Base-by-base conservation (phyloP, 2,797 vertebrate species). In the Gephyroberyx darwinii region DNA sequence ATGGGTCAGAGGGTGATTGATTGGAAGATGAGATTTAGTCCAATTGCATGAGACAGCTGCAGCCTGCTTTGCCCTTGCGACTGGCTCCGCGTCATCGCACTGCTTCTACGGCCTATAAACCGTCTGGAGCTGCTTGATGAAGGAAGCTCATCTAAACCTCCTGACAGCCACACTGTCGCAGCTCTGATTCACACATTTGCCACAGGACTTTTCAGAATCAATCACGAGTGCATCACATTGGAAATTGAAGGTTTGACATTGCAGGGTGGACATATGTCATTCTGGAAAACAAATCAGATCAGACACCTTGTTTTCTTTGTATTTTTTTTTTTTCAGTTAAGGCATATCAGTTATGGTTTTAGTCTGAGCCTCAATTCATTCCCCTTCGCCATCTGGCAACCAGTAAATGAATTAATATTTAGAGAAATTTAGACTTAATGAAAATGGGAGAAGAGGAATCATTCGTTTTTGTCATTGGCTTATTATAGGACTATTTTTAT, bases 1-100 rank as follows among this genome's bases (percentile, higher is more conserved):
- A 39, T 0, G 64, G 83, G 85, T 88, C 84, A 84, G 47, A 26
- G 74, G 57, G 78, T 84, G 78, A 75, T 83, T 66, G 73, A 81
- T 64, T 68, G 37, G 52, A 66, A 69, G 68, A 75, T 48, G 69
- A 69, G 69, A 47, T 70, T 83, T 71, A 47, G 53, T 66, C 35
- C 71, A 65, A 45, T 71, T 78, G 69, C 52, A 43, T 47, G 61
- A 78, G 75, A 83, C 59, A 59, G 71, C 74, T 63, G 60, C 57
- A 57, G 69, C 60, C 78, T 76, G 75, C 78, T 86, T 65, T 63
- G 37, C 58, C n/a, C 48, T 17, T 50, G 22, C 9, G 9, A 66
- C 61, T 17, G 16, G 56, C 10, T 59, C 26, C 33, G 26, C 54
- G 71, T 78, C 31, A 68, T 35, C 12, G 52, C 57, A 9, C 33